These are phyloP conservation scores for Corvus moneduloides DNA, from an alignment of 2,113 vertebrate species.

Conservation along the genomic window DNA sequence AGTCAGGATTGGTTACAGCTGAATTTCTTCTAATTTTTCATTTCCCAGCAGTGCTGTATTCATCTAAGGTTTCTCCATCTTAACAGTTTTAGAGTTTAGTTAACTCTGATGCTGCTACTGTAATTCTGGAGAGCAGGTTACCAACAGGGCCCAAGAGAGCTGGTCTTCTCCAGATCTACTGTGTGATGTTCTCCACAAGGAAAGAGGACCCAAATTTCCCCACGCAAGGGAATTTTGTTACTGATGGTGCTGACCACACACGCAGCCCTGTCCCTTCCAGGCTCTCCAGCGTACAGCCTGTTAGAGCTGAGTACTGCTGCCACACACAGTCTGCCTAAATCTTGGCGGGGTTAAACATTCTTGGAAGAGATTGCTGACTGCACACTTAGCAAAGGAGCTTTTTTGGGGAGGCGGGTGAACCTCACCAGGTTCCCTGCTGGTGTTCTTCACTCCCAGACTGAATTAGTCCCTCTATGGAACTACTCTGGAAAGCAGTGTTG, in stretches of 20 bases:
- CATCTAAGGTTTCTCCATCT: not conserved
- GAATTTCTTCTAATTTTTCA: slow-evolving; percentile 25
- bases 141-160: not conserved
- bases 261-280: not conserved
- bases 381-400: not conserved
- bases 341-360: not conserved
- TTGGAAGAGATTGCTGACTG: not conserved
- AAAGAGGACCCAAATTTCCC: not conserved
- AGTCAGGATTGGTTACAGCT: slow-evolving; percentile 4
- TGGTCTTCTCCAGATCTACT: not conserved
- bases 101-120: not conserved
- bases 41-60: slow-evolving; percentile 37
- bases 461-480: not conserved
- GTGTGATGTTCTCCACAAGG: not conserved
- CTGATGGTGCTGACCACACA: slow-evolving; percentile 12
- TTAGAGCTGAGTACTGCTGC: not conserved
- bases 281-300: not conserved
- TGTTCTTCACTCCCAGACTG: not conserved
- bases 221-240: rapidly evolving
- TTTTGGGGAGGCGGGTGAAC: not conserved
- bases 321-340: not conserved
- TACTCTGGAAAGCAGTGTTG: not conserved
- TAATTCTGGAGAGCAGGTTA: not conserved
- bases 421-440: not conserved
- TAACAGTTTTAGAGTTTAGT: not conserved